phyloP scores from a whole-genome alignment of 2,888 invertebrate genomes.

The Halictus ligatus region DNA sequence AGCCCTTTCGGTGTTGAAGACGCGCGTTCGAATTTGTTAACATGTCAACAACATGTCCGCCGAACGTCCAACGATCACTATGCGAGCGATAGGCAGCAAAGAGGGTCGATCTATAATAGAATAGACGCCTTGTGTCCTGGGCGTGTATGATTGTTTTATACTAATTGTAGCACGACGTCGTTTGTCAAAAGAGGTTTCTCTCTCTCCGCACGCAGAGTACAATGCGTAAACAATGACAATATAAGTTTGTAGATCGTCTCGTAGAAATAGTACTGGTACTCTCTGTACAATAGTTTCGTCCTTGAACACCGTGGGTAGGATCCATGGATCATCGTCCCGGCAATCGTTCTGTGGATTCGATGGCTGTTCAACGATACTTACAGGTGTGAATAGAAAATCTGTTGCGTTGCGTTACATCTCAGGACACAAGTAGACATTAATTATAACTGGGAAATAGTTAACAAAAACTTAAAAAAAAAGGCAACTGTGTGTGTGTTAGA shows the following conservation, averaged over 20 bases:
- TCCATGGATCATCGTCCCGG: slow-evolving; percentile 21
- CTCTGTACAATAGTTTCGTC: slow-evolving; percentile 13
- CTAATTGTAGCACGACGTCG: slow-evolving; percentile 29
- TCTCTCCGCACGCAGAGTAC: slow-evolving; percentile 25
- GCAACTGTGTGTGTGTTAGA: slow-evolving; percentile 57
- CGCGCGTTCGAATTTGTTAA: slow-evolving; percentile 10
- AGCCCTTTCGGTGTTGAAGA: slow-evolving; percentile 10
- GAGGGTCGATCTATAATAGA: slow-evolving; percentile 68
- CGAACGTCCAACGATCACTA: not conserved
- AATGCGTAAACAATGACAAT: slow-evolving; percentile 40
- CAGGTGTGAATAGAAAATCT: slow-evolving; percentile 17
- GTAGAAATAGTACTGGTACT: slow-evolving; percentile 23
- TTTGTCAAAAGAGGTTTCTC: slow-evolving; percentile 26
- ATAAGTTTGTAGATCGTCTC: slow-evolving; percentile 25
- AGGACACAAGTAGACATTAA: slow-evolving; percentile 67
- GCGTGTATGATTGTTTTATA: slow-evolving; percentile 54
- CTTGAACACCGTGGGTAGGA: not conserved
- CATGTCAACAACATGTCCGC: not conserved
- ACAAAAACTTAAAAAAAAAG: not conserved
- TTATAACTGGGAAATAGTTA: slow-evolving; percentile 52
- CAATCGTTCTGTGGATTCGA: not conserved
- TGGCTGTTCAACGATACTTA: slow-evolving; percentile 25
- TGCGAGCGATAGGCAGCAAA: slow-evolving; percentile 4
- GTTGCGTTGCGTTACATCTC: slow-evolving; percentile 54
- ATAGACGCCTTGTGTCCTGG: slow-evolving; percentile 71